Conservation (phyloP, 2,888 invertebrate species). For the Agrilus mali region DNA sequence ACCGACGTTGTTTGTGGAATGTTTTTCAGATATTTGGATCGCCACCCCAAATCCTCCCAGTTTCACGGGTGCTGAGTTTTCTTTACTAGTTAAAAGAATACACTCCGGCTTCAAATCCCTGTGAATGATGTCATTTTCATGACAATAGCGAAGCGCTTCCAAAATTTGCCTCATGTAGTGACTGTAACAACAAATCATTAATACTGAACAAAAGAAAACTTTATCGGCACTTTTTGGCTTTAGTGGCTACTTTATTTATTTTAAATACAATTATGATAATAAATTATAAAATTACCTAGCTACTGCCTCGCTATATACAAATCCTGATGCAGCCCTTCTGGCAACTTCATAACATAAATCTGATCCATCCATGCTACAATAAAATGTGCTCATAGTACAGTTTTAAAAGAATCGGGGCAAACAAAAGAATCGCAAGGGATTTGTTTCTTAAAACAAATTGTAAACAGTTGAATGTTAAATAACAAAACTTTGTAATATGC, state of each 20-base stretch:
- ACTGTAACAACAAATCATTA: slow-evolving; percentile 37
- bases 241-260: too few relatives aligned
- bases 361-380: slow-evolving; percentile 92
- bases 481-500: too few relatives aligned
- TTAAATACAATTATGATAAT: not conserved
- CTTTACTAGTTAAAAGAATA: slow-evolving; percentile 86
- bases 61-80: slow-evolving; percentile 97
- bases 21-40: slow-evolving; percentile 74
- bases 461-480: too few relatives aligned
- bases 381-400: slow-evolving; percentile 6
- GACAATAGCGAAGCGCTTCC: slow-evolving; percentile 94
- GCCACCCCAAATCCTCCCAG: slow-evolving; percentile 96
- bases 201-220: slow-evolving; percentile 1
- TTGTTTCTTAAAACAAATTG: too few relatives aligned
- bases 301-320: slow-evolving; percentile 98
- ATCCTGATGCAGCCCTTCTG: slow-evolving; percentile 87
- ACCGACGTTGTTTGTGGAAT: slow-evolving; percentile 25
- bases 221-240: not conserved
- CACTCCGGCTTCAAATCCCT: slow-evolving; percentile 96
- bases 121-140: slow-evolving; percentile 96
- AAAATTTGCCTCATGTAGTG: slow-evolving; percentile 98
- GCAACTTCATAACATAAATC: slow-evolving; percentile 98
- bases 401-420: too few relatives aligned
- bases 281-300: slow-evolving; percentile 63
- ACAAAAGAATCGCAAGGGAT: too few relatives aligned